These are phyloP conservation scores for Macrosteles quadrilineatus DNA, from an alignment of 1,140 invertebrate species.

Conservation along the genomic window DNA sequence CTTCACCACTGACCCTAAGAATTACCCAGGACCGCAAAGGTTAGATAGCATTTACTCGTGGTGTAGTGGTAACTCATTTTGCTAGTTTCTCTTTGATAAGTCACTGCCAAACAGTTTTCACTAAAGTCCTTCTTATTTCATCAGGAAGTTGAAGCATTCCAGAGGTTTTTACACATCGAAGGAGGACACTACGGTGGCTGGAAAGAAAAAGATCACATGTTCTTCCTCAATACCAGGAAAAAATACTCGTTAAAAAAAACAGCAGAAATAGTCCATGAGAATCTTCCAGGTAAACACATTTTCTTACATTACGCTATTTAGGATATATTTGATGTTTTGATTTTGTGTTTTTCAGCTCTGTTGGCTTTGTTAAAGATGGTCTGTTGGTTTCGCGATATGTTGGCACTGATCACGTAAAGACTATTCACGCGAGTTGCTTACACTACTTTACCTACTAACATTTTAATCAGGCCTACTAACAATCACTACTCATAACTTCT, in stretches of 20 bases:
- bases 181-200: conserved; percentile 14
- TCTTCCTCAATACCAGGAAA: neutral
- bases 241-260: conserved; percentile 2
- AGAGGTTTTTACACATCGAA: neutral
- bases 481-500: no score
- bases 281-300: neutral
- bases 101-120: neutral
- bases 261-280: conserved; percentile 2
- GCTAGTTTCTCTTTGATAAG: no score
- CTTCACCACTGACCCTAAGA: no score
- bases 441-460: neutral
- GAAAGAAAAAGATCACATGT: conserved; percentile 6
- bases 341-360: neutral
- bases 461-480: neutral
- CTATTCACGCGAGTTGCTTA: neutral
- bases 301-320: neutral
- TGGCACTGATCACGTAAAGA: neutral
- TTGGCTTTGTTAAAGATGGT: neutral
- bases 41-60: no score
- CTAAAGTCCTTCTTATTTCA: neutral
- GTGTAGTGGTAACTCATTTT: no score
- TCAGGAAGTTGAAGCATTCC: conserved; percentile 12
- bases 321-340: no score
- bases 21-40: no score
- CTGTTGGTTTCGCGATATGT: neutral